Evolutionary conservation across 2,113 vertebrate species (phyloP).

Genomic region (Hydrochoerus hydrochaeris): DNA sequence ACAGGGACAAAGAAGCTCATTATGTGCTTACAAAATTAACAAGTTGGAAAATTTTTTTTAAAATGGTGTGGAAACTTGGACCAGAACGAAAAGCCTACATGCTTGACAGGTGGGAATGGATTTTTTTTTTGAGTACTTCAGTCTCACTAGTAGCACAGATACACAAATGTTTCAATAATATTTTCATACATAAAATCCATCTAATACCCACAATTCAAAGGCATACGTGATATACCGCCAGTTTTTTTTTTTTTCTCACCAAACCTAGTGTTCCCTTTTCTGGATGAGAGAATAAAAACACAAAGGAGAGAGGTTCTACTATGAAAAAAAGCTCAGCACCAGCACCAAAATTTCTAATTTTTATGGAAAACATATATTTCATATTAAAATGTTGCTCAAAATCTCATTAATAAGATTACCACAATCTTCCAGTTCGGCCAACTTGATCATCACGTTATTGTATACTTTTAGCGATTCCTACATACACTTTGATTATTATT

Average conservation of each 20-base stretch:
- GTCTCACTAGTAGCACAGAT: neutral
- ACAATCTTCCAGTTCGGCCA: neutral
- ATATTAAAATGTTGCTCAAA: slow-evolving; percentile 44
- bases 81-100: neutral
- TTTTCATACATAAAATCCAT: neutral
- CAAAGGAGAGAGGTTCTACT: neutral
- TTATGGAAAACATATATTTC: slow-evolving; percentile 6
- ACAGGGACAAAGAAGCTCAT: neutral
- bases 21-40: neutral
- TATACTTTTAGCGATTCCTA: neutral
- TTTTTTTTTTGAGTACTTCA: neutral
- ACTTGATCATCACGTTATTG: neutral
- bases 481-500: neutral
- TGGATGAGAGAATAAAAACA: neutral
- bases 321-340: neutral
- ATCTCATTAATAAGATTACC: slow-evolving; percentile 14
- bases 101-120: too few species aligned
- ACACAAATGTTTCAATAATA: neutral
- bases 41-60: neutral
- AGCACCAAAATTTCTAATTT: neutral
- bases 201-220: neutral
- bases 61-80: neutral
- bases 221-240: neutral
- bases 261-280: neutral
- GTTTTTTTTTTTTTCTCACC: neutral